phyloP scores from a whole-genome alignment of 2,888 invertebrate genomes.

The Drymonia ruficornis region DNA sequence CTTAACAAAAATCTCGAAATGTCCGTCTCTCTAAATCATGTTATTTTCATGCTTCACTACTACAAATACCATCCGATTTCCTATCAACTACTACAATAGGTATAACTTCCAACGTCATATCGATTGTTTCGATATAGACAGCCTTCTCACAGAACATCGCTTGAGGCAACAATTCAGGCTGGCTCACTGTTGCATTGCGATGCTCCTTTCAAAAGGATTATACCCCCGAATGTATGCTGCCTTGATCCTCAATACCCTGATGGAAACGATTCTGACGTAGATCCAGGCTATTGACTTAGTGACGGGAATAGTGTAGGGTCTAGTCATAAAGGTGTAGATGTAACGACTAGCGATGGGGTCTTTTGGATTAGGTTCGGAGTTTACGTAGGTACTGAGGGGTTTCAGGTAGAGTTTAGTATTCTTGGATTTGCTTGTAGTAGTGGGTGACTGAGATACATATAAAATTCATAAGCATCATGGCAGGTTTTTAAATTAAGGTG shows the following conservation, averaged over 20 bases:
- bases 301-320: constrained; percentile 10
- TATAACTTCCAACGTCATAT: background rate
- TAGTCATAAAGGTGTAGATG: background rate
- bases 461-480: no score
- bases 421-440: no score
- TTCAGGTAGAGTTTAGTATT: no score
- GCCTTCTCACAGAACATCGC: background rate
- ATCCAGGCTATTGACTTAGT: constrained; percentile 33
- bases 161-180: background rate
- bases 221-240: constrained; percentile 13
- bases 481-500: no score
- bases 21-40: no score
- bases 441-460: no score
- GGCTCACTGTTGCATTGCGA: constrained; percentile 14
- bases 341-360: background rate
- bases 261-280: constrained; percentile 19
- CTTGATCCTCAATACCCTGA: constrained; percentile 27
- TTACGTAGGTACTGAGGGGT: background rate
- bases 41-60: no score
- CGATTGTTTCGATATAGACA: constrained; percentile 1
- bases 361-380: background rate
- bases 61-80: background rate
- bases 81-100: background rate
- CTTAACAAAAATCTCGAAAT: no score
- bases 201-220: constrained; percentile 34